phyloP scores from a whole-genome alignment of 2,888 invertebrate species.

The Mesorhabditis belari region DNA sequence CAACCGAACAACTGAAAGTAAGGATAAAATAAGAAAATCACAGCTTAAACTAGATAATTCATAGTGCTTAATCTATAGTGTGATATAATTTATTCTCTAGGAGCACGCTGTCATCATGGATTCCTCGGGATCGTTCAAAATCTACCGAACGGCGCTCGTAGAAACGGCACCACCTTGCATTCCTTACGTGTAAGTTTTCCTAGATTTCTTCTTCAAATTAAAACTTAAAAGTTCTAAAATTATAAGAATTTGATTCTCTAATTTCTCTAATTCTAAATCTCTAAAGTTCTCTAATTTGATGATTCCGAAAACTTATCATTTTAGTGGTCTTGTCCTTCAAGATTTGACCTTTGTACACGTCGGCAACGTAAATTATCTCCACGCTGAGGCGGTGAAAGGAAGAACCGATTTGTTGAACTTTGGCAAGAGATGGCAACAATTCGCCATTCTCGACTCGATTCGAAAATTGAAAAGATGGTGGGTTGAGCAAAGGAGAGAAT shows the following conservation, averaged over 20 bases:
- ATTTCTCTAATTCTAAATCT: too few species aligned
- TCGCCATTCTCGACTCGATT: constrained; percentile 95
- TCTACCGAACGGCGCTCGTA: constrained; percentile 86
- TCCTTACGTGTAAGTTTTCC: constrained; percentile 83
- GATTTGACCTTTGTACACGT: constrained; percentile 97
- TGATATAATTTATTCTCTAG: constrained; percentile 5
- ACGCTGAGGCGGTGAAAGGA: constrained; percentile 63
- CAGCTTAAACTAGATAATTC: too few species aligned
- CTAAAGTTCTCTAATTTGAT: too few species aligned
- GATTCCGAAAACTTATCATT: too few species aligned
- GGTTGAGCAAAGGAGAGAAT: background rate
- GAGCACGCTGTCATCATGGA: constrained; percentile 90
- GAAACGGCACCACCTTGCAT: constrained; percentile 96
- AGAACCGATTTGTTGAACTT: constrained; percentile 70
- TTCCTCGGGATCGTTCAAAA: constrained; percentile 91
- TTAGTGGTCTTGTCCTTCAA: constrained; percentile 89
- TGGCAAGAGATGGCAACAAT: constrained; percentile 97
- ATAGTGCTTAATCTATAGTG: too few species aligned
- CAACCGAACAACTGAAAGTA: constrained; percentile 46
- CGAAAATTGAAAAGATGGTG: constrained; percentile 93
- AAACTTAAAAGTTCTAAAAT: background rate
- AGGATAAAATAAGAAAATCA: background rate
- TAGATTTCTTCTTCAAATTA: too few species aligned
- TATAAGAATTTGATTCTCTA: too few species aligned
- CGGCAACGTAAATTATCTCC: constrained; percentile 83